A percentile compares a stretch with the other conserved stretches of the same genome.
Evolutionary conservation across 1,140 invertebrate genomes (phyloP).

Genomic region (Calephelis virginiensis): DNA sequence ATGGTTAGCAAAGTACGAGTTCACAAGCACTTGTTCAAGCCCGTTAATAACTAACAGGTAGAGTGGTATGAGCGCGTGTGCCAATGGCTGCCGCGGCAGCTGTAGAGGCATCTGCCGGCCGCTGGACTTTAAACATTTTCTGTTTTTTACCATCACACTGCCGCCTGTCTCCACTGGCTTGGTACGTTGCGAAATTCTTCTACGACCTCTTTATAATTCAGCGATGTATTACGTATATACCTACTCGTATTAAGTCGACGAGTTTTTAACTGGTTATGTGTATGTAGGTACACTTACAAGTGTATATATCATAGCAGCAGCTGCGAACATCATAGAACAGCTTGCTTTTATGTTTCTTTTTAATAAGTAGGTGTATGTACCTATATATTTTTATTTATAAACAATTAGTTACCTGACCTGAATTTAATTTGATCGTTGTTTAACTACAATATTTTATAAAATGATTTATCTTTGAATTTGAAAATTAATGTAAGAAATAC

Average conservation of each 20-base stretch:
- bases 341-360: conserved; percentile 22
- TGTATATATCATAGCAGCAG: conserved; percentile 23
- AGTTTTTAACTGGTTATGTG: conserved; percentile 12
- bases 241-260: conserved; percentile 6
- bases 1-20: not conserved
- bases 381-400: not conserved
- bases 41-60: conserved; percentile 1
- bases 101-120: conserved; percentile 67
- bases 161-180: conserved; percentile 29
- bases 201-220: conserved; percentile 18
- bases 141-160: conserved; percentile 43
- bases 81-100: conserved; percentile 66
- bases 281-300: not conserved
- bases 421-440: no score
- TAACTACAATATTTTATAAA: no score
- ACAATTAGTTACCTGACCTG: not conserved
- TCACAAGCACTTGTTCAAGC: not conserved
- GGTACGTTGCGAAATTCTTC: conserved; percentile 21
- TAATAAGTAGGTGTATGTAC: no score
- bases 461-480: not conserved
- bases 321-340: conserved; percentile 25
- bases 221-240: conserved; percentile 13
- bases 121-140: conserved; percentile 51
- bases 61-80: conserved; percentile 47
- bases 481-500: conserved; percentile 38